Evolutionary conservation across 2,888 invertebrate genomes (phyloP).

Genomic region (Ichneumon xanthorius): DNA sequence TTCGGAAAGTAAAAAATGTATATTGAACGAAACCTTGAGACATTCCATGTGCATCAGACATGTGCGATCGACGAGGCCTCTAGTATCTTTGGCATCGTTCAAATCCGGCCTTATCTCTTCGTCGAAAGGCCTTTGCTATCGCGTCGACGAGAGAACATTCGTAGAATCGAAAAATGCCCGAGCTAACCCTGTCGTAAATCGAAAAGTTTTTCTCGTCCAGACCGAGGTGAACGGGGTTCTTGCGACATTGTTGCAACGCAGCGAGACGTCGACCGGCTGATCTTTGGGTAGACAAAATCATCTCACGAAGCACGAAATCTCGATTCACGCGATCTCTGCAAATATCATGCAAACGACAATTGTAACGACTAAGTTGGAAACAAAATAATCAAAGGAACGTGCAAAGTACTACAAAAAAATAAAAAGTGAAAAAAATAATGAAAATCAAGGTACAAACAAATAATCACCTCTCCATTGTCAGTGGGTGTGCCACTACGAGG

Average conservation of each 20-base stretch:
- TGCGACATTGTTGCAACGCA: background rate
- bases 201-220: slow-evolving; percentile 2
- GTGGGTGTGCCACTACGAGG: slow-evolving; percentile 70
- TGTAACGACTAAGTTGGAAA: background rate
- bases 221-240: background rate
- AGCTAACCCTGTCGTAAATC: slow-evolving; percentile 26
- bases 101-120: slow-evolving; percentile 3
- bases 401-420: slow-evolving; percentile 12
- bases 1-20: background rate
- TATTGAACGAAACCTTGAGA: background rate
- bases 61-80: slow-evolving; percentile 4
- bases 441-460: slow-evolving; percentile 59
- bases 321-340: slow-evolving; percentile 48
- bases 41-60: background rate
- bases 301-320: slow-evolving; percentile 2
- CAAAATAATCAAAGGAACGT: background rate
- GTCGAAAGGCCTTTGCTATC: slow-evolving; percentile 1
- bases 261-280: background rate
- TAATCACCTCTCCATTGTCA: slow-evolving; percentile 73
- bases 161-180: slow-evolving; percentile 31
- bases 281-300: background rate
- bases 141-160: slow-evolving; percentile 27
- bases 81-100: slow-evolving; percentile 3
- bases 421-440: slow-evolving; percentile 23
- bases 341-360: background rate